Base-by-base conservation (phyloP, 2,888 invertebrate genomes). In the Microplitis deprimator region DNA sequence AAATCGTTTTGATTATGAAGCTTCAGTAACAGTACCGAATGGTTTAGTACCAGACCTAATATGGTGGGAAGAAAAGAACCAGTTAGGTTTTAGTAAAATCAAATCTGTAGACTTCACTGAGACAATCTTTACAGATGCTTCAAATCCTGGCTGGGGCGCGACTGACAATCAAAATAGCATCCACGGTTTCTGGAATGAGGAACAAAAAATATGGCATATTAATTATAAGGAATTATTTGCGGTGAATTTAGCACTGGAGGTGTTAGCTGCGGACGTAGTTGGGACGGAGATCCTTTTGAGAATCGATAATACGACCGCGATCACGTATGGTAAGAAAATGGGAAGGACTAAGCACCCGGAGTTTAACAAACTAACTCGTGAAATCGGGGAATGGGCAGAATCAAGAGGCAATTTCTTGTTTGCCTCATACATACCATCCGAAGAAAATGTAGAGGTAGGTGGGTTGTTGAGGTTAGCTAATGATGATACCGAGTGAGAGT, bases 301-400 rank as follows among this genome's bases (percentile, higher is more conserved):
- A 7, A 61, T 75, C 1, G 71, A 75, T 38, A 75, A 75, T 20
- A 75, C 62, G 3, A 75, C 69, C 2, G 40, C 62, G 10, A n/a
- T 61, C 8, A 6, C 59, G 13, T 38, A 59, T 60, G 62, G 62
- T 39, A 69, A 71, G 2, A 75, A 68, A n/a, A 75, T 75, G 62
- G 69, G 69, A 29, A 68, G 40, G 10, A 50, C 61, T 10, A 65
- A 39, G 67, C 59, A 50, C n/a, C 13, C 16, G 38, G 50, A 67
- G 7, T 50, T 41, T 16, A 65, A 67, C 8, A 17, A 17, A 8
- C 39, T 73, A 1, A 50, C 79, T 10, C 59, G 73, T 17, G 73
- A 76, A n/a, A 76, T 77, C 62, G 77, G 76, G 73, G 13, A 76
- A n/a, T 79, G 75, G 78, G 77, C 75, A 59, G 75, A 78, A 68